phyloP scores from a whole-genome alignment of 2,113 vertebrate species.

The Archilochus colubris region DNA sequence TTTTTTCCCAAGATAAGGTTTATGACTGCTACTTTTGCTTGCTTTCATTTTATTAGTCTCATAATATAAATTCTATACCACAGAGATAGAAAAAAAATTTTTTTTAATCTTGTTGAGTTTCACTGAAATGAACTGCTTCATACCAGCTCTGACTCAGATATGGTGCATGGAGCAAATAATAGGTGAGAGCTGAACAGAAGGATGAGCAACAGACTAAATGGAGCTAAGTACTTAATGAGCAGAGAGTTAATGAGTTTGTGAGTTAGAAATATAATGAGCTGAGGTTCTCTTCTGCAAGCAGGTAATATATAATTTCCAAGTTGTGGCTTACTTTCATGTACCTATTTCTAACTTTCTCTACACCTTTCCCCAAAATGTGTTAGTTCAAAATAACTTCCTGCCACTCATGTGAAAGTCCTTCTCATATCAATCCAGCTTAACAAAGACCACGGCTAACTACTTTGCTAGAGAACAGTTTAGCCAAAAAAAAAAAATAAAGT shows the following conservation, averaged over 20 bases:
- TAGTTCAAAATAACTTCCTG: background rate
- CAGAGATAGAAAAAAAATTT: background rate
- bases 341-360: background rate
- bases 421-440: background rate
- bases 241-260: constrained; percentile 70
- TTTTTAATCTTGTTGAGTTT: background rate
- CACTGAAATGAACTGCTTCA: background rate
- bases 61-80: background rate
- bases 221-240: constrained; percentile 70
- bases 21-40: background rate
- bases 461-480: background rate
- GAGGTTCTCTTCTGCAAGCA: constrained; percentile 51
- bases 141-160: background rate
- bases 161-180: constrained; percentile 48
- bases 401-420: background rate
- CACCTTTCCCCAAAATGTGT: background rate
- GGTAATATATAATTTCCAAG: constrained; percentile 49
- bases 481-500: background rate
- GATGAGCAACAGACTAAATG: constrained; percentile 52
- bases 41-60: background rate
- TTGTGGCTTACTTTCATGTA: constrained; percentile 59
- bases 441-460: background rate
- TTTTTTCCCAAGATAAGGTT: background rate
- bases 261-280: constrained; percentile 70
- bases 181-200: constrained; percentile 52